Evolutionary conservation across 2,113 vertebrate genomes (phyloP).

Genomic region (Scolopax mira): DNA sequence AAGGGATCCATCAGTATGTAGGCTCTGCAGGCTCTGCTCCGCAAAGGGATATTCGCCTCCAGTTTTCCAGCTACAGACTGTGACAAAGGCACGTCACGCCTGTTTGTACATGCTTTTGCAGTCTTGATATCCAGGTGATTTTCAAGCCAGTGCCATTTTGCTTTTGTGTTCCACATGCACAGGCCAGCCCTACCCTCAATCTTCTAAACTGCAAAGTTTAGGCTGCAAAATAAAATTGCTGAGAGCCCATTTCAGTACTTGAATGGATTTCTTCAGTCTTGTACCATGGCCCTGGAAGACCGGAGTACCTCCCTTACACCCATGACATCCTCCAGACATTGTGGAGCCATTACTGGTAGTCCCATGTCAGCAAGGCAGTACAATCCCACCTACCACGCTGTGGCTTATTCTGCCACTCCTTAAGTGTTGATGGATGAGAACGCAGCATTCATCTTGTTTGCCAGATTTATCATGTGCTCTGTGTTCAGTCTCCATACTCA

Average conservation of each 20-base stretch:
- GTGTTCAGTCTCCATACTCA: background rate
- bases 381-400: constrained; percentile 1
- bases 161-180: background rate
- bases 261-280: background rate
- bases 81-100: background rate
- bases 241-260: background rate
- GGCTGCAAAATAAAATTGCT: background rate
- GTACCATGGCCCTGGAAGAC: background rate
- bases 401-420: background rate
- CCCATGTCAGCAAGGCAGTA: background rate
- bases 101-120: background rate
- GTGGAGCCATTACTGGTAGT: background rate
- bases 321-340: background rate
- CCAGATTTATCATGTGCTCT: background rate
- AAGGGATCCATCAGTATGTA: background rate
- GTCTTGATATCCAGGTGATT: background rate
- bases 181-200: background rate
- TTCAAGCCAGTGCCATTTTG: background rate
- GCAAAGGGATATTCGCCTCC: background rate
- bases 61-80: background rate
- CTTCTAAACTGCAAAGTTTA: background rate
- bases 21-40: background rate
- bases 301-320: background rate
- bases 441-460: background rate
- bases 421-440: background rate